Percentiles rank a stretch among this genome's conserved stretches.
Evolutionary conservation across 2,888 invertebrate species (phyloP).

Genomic region (Stenotaenia linearis): DNA sequence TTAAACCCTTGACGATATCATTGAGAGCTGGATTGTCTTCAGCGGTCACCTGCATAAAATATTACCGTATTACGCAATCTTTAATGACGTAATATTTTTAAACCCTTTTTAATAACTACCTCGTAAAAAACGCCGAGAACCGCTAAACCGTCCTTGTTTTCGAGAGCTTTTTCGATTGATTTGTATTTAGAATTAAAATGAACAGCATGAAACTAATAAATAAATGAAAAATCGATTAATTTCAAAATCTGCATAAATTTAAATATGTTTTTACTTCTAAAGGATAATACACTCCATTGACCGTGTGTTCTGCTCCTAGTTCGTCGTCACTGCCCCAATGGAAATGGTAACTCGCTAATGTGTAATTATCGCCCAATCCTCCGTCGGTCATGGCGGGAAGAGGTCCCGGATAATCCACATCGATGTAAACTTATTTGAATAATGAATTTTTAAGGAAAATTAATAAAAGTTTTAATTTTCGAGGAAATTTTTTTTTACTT

Average conservation of each 20-base stretch:
- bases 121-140: neutral
- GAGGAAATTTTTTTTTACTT: constrained; percentile 51
- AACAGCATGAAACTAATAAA: neutral
- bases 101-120: neutral
- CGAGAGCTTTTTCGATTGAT: neutral
- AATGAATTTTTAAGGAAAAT: neutral
- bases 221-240: no score
- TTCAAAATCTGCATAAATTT: no score
- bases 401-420: neutral
- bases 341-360: neutral
- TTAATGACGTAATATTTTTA: neutral
- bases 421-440: neutral
- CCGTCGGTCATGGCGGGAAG: neutral
- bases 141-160: neutral
- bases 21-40: neutral
- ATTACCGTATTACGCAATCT: neutral
- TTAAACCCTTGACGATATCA: neutral
- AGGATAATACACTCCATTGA: neutral
- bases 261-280: no score
- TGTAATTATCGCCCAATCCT: neutral
- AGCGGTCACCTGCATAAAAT: neutral
- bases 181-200: neutral
- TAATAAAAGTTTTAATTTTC: neutral
- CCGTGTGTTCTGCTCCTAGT: neutral
- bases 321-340: neutral